Evolutionary conservation across 2,797 vertebrate genomes (phyloP).

Genomic region (Poeciliopsis gracilis): DNA sequence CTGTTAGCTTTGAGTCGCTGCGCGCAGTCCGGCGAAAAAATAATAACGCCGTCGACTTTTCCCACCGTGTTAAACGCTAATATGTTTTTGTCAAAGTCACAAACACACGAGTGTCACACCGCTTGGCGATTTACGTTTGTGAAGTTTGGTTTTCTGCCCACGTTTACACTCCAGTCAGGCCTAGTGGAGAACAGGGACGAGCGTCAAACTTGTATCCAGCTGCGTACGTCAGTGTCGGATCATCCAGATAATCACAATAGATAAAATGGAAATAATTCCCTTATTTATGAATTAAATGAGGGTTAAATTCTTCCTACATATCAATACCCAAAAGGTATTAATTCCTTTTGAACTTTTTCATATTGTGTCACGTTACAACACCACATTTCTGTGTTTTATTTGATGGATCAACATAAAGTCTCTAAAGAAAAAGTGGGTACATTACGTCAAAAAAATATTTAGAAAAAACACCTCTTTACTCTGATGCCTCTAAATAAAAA

Average conservation of each 20-base stretch:
- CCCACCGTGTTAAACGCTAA: too few relatives aligned
- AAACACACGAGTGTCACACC: too few relatives aligned
- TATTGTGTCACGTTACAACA: not conserved
- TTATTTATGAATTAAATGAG: not conserved
- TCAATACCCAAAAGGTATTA: not conserved
- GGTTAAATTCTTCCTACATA: not conserved
- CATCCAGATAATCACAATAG: not conserved
- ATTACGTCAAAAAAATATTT: not conserved
- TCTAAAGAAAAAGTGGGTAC: not conserved
- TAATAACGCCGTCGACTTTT: not conserved
- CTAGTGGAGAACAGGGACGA: not conserved
- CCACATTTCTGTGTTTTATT: not conserved
- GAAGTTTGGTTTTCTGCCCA: not conserved
- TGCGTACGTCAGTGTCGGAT: not conserved
- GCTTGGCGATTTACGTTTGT: not conserved
- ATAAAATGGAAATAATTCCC: too few relatives aligned
- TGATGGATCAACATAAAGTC: not conserved
- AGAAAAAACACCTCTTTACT: not conserved
- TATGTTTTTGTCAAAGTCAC: too few relatives aligned
- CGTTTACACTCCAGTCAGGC: not conserved
- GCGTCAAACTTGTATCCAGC: not conserved
- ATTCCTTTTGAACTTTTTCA: not conserved
- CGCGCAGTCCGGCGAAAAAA: not conserved
- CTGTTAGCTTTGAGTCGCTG: slow-evolving; percentile 10
- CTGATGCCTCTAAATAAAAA: not conserved